Conservation (phyloP, 2,797 vertebrate genomes). For the Buphagus erythrorhynchus region DNA sequence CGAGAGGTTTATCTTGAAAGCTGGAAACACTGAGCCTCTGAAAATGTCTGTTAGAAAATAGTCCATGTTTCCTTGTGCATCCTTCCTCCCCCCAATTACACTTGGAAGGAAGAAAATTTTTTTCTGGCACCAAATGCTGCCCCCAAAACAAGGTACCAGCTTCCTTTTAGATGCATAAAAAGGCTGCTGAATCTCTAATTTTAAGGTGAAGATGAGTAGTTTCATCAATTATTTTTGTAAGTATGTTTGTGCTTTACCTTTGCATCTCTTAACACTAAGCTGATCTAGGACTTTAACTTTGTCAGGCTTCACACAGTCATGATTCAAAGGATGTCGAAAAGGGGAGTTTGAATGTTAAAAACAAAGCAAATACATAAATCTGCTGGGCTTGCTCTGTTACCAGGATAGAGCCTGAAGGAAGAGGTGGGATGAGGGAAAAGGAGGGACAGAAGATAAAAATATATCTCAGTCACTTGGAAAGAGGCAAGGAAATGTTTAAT, state of each 20-base stretch:
- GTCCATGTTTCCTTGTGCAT: background rate
- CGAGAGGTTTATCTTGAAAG: conserved; percentile 63
- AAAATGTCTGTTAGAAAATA: conserved; percentile 8
- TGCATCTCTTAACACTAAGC: background rate
- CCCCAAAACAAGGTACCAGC: background rate
- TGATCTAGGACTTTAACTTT: background rate
- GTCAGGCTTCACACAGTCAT: background rate
- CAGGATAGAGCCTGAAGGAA: background rate
- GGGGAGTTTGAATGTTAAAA: background rate
- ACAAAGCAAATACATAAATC: background rate
- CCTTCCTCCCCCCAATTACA: background rate
- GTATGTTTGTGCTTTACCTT: background rate
- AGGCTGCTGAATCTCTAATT: background rate
- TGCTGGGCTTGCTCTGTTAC: background rate
- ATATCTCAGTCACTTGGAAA: background rate
- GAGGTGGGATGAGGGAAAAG: background rate
- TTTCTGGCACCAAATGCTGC: background rate
- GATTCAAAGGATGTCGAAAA: background rate
- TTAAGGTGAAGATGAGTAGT: background rate
- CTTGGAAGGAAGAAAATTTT: background rate
- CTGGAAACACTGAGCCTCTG: background rate
- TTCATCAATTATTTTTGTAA: background rate
- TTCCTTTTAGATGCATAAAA: background rate
- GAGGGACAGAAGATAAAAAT: background rate
- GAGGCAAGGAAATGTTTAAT: background rate